Base-by-base conservation (phyloP, 2,888 invertebrate genomes). In the Apodemia mormo region DNA sequence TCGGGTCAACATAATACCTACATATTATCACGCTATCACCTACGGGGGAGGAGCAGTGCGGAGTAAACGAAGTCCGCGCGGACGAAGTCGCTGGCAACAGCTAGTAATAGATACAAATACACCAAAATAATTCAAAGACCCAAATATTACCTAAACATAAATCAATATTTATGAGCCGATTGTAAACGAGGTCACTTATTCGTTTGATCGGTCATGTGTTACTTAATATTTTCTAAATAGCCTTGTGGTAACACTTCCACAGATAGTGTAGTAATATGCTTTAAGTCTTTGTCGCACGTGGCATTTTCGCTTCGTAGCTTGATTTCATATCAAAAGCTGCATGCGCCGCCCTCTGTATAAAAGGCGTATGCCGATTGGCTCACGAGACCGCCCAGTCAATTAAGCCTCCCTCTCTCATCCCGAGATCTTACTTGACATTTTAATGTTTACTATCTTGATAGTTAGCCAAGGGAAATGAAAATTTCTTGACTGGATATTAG, bases 251-350 rank as follows among this genome's bases (percentile, higher is more conserved):
- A 72, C 73, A 64, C 64, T 69, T 66, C 74, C 73, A 70, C 73
- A 74, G 76, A 70, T 72, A 77, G 74, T 78, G 77, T 78, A 78
- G 77, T 78, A 78, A 78, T 78, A 76, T 76, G 76, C 77, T 75
- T 76, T 77, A 78, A 79, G 76, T 77, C 77, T 76, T 74, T 76
- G 77, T 77, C 76, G 76, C 80, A 81, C 82, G 84, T 86, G 85
- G 82, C 85, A 83, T 87, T 83, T 88, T 91, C 88, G 90, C 90
- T 90, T 89, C 85, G 84, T 90, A 88, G 88, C 91, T 87, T 85
- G 74, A 77, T 84, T 80, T 80, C 83, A 83, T 84, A 84, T 82
- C 83, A 83, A 84, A 84, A 83, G 85, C 83, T 79, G 80, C 75
- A 80, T 77, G 88, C 81, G 81, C 88, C 90, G 91, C 92, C 92